Evolutionary conservation across 2,113 vertebrate species (phyloP).

Genomic region (Scomber colias): DNA sequence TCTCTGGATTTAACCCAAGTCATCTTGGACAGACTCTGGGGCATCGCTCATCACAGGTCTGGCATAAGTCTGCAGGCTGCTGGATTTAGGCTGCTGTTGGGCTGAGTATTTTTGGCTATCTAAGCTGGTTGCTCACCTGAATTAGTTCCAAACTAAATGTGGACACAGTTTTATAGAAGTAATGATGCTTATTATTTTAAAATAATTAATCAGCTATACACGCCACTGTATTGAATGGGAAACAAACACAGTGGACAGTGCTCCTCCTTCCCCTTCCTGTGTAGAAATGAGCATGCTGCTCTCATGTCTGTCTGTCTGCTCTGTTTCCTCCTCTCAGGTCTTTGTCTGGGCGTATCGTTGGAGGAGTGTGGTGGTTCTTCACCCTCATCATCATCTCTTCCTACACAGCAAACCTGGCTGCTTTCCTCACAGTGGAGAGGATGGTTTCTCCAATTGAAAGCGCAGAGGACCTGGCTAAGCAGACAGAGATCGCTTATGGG

Average conservation of each 20-base stretch:
- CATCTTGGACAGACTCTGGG: slow-evolving; percentile 7
- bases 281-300: slow-evolving; percentile 27
- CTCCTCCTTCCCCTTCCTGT: neutral
- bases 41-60: neutral
- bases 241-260: neutral
- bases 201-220: slow-evolving; percentile 32
- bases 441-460: slow-evolving; percentile 99
- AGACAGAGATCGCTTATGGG: slow-evolving; percentile 98
- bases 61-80: slow-evolving; percentile 6
- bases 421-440: slow-evolving; percentile 98
- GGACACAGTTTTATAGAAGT: slow-evolving; percentile 25
- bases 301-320: slow-evolving; percentile 46
- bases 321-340: slow-evolving; percentile 84
- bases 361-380: slow-evolving; percentile 99
- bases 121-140: slow-evolving; percentile 20
- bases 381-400: slow-evolving; percentile 99
- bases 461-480: slow-evolving; percentile 96
- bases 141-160: slow-evolving; percentile 33
- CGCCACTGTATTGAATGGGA: slow-evolving; percentile 6
- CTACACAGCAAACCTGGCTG: slow-evolving; percentile 97
- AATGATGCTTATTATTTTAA: slow-evolving; percentile 51
- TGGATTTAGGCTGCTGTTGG: slow-evolving; percentile 3
- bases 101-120: neutral
- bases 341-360: slow-evolving; percentile 96
- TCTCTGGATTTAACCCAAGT: neutral